phyloP scores from a whole-genome alignment of 2,888 invertebrate genomes.

The Exephanes ischioxanthus region DNA sequence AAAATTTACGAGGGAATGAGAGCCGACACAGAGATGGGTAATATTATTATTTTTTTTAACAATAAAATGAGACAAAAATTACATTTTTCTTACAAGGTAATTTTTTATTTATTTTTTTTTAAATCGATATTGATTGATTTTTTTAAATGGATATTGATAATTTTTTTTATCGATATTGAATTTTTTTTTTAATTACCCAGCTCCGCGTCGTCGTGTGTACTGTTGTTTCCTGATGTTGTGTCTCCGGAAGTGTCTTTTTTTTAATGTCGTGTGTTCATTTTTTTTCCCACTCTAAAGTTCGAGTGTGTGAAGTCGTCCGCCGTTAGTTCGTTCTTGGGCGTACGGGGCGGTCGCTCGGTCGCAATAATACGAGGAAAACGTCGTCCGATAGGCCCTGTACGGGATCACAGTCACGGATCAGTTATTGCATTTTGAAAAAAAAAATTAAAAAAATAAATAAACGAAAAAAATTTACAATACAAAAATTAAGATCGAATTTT shows the following conservation, averaged over 20 bases:
- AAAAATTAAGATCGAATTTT: slow-evolving; percentile 28
- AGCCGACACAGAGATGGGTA: slow-evolving; percentile 14
- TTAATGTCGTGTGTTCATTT: background rate
- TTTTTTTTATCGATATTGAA: background rate
- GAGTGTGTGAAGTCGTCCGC: slow-evolving; percentile 70
- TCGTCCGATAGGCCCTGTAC: slow-evolving; percentile 72
- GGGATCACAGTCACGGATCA: slow-evolving; percentile 72
- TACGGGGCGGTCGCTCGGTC: slow-evolving; percentile 67
- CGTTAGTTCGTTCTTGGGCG: slow-evolving; percentile 70
- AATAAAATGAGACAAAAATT: background rate
- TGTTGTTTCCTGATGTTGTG: slow-evolving; percentile 37
- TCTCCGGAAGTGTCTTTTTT: slow-evolving; percentile 25
- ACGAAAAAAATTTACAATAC: slow-evolving; percentile 1
- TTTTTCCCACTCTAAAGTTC: slow-evolving; percentile 62
- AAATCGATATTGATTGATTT: background rate
- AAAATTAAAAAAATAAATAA: slow-evolving; percentile 18
- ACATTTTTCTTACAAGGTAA: background rate
- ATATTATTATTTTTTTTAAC: background rate
- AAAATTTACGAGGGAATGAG: slow-evolving; percentile 14
- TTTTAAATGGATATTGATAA: background rate
- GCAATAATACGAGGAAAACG: slow-evolving; percentile 72
- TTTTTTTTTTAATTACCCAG: slow-evolving; percentile 4
- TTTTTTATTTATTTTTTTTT: background rate
- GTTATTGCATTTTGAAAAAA: slow-evolving; percentile 53
- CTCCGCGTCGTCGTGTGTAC: slow-evolving; percentile 30